Base-by-base conservation (phyloP, 2,888 invertebrate genomes). In the Resseliella maxima region DNA sequence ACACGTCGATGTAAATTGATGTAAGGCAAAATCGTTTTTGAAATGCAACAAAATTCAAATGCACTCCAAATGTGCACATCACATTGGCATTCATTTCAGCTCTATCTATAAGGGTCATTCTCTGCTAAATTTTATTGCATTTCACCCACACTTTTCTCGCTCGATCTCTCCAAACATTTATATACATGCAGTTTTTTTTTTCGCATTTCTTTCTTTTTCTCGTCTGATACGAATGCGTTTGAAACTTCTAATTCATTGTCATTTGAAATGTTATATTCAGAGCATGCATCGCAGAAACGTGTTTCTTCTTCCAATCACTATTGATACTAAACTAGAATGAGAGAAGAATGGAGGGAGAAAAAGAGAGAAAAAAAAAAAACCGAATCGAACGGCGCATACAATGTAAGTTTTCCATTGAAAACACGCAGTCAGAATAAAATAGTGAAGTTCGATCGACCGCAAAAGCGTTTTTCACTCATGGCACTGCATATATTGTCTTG, bases 51-150 rank as follows among this genome's bases (percentile, higher is more conserved):
- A 31, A 72, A 59, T 31, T 31, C 72, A n/a, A 24, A 24, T 59
- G 24, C 46, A 50, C 46, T 2, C 3, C n/a, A 24, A 31, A 35
- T 72, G 15, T 59, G 24, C 24, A 1, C 72, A 72, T 72, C 72
- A 72, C 72, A 72, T 72, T 72, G 72, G 72, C 72, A 72, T 72
- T 72, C 72, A 72, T 72, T 72, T 35, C 72, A 59, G 59, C 59
- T 24, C n/a, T 24, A n/a, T 18, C 10, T 50, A 59, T 21, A 59
- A 72, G 72, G 72, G 72, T 72, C 72, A 72, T 72, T 72, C 31
- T 3, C 72, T 72, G 15, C 31, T 15, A 72, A 41, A 31, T 31
- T 72, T 72, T 72, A 72, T 72, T 72, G 72, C 72, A 72, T 31
- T 72, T 72, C 72, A 35, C 72, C 72, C 31, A 72, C 72, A 31